Conservation (phyloP, 37 sponge, comb jelly and placozoan species). For the Crambe crambe region DNA sequence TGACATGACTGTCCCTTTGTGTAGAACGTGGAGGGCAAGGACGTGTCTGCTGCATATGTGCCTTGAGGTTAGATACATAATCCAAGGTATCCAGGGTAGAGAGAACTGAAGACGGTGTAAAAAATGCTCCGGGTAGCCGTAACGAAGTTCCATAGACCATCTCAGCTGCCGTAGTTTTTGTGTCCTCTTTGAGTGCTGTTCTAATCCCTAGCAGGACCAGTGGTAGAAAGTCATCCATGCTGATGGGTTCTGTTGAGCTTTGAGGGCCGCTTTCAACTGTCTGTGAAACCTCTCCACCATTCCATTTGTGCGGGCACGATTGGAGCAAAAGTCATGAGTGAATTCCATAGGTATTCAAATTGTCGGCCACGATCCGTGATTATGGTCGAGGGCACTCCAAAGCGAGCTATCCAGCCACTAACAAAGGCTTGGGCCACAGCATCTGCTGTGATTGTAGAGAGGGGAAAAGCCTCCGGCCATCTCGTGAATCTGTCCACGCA, state of each 20-base stretch:
- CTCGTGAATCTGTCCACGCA: constrained; percentile 51
- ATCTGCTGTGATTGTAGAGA: constrained; percentile 48
- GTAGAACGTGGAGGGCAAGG: constrained; percentile 29
- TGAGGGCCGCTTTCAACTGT: constrained; percentile 63
- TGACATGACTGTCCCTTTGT: constrained; percentile 13
- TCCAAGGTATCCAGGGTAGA: constrained; percentile 43
- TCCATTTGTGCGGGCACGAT: constrained; percentile 64
- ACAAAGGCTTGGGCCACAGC: constrained; percentile 61
- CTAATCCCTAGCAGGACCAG: constrained; percentile 66
- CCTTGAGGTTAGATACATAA: constrained; percentile 37
- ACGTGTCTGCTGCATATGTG: constrained; percentile 22
- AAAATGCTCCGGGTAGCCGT: constrained; percentile 70
- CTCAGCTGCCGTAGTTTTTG: constrained; percentile 59
- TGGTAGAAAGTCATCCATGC: constrained; percentile 64
- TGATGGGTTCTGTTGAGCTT: constrained; percentile 43
- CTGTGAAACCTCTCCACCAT: constrained; percentile 65
- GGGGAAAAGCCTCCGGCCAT: constrained; percentile 56
- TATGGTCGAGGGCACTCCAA: constrained; percentile 73
- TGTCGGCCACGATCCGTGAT: constrained; percentile 67
- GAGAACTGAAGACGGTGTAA: constrained; percentile 19
- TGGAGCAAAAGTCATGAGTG: constrained; percentile 51
- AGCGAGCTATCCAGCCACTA: constrained; percentile 66
- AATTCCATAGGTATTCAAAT: constrained; percentile 60
- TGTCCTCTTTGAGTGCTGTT: constrained; percentile 58
- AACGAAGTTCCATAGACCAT: constrained; percentile 73